phyloP scores from a whole-genome alignment of 1,140 invertebrate species.

The Globodera rostochiensis region DNA sequence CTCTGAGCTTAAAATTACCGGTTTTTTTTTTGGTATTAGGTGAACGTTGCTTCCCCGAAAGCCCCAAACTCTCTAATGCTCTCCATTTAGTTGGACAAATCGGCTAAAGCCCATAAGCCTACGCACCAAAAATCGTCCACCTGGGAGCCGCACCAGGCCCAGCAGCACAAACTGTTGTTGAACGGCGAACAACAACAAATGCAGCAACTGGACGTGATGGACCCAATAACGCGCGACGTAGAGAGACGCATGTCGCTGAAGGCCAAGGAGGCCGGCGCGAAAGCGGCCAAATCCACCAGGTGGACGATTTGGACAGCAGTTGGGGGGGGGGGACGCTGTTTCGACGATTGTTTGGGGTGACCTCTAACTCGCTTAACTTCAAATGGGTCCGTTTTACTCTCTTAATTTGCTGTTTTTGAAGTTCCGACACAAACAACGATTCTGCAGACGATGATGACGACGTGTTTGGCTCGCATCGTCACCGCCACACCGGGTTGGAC shows the following conservation, averaged over 20 bases:
- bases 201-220: slow-evolving; percentile 45
- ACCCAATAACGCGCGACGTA: slow-evolving; percentile 59
- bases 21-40: too few species aligned
- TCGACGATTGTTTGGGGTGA: too few species aligned
- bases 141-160: slow-evolving; percentile 12
- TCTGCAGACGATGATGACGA: slow-evolving; percentile 23
- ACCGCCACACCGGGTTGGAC: slow-evolving; percentile 15
- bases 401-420: background rate
- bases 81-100: background rate
- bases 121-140: slow-evolving; percentile 25
- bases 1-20: too few species aligned
- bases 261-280: slow-evolving; percentile 18
- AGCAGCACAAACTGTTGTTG: slow-evolving; percentile 36
- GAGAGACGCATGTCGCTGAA: slow-evolving; percentile 57
- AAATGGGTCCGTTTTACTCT: background rate
- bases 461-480: slow-evolving; percentile 15
- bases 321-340: background rate
- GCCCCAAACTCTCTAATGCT: too few species aligned
- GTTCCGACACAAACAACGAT: slow-evolving; percentile 2
- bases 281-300: background rate
- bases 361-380: too few species aligned
- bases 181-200: background rate
- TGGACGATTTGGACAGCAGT: background rate
- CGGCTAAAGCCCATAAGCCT: background rate
- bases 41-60: too few species aligned